Base-by-base conservation (phyloP, 2,888 invertebrate genomes). In the Cryptus armator region DNA sequence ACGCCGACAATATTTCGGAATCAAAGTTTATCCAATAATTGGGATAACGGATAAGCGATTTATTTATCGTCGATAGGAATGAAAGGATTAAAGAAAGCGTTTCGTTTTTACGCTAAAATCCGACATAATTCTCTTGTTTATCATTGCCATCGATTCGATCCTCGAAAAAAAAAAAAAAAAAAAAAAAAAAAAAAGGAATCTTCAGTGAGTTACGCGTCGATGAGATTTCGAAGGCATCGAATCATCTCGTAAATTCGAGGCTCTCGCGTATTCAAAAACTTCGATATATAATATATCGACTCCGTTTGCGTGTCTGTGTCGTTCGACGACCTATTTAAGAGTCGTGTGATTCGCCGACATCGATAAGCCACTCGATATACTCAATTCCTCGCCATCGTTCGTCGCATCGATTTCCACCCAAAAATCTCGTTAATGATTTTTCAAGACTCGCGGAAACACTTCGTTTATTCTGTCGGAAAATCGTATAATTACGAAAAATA, bases 251-350 rank as follows among this genome's bases (percentile, higher is more conserved):
- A 64, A 78, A 78, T 83, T 77, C 29, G 76, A 77, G 64, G 71
- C 46, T 53, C 70, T 24, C 24, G 24, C 24, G 2, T 24, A 24
- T 24, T 24, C 43, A 59, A 71, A 32, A 64, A 46, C 77, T 56
- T 64, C 71, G 76, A 82, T 71, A 82, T 71, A 82, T 16, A 56
- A 64, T 66, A 53, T 19, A 12, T 48, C 14, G 10, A 19, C 32
- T 2, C 16, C 19, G 4, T 48, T 51, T 24, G 43, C 6, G 56
- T 29, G 64, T 53, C 37, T 37, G 70, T 37, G 16, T 51, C 44
- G 53, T 72, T 72, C 53, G 66, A 75, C 78, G 83, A 74, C 79
- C 79, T 80, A 83, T 83, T 83, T 83, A 77, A 77, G 71, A 37
- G 7, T 46, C 74, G 68, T 24, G 48, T 77, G 79, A 75, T 70